Evolutionary conservation across 2,797 vertebrate species (phyloP).

Genomic region (Phrynocephalus forsythii): DNA sequence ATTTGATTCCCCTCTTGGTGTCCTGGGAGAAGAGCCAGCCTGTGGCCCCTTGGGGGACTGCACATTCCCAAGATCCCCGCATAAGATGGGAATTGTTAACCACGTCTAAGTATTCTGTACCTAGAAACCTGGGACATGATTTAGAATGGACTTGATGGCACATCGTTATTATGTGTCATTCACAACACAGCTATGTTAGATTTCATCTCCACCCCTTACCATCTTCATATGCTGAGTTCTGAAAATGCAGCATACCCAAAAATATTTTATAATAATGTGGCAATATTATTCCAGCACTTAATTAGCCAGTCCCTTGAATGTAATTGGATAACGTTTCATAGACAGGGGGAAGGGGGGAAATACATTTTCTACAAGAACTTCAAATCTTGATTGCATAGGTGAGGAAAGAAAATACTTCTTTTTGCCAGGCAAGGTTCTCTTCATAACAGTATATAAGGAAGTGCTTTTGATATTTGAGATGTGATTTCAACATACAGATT

Average conservation of each 20-base stretch:
- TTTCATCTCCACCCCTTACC: slow-evolving; percentile 24
- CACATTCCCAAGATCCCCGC: too few species aligned
- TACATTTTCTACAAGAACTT: neutral
- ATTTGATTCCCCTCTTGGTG: too few species aligned
- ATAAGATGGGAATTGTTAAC: too few species aligned
- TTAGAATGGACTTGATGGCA: too few species aligned
- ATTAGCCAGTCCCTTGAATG: neutral
- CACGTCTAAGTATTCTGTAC: too few species aligned
- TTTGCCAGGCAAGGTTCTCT: neutral
- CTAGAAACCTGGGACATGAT: too few species aligned
- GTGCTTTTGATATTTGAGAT: slow-evolving; percentile 42
- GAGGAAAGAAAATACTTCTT: slow-evolving; percentile 25
- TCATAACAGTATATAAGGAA: slow-evolving; percentile 14
- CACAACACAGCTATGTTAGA: neutral
- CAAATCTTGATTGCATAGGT: neutral
- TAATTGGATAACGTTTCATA: neutral
- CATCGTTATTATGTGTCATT: too few species aligned
- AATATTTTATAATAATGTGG: neutral
- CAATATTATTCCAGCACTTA: slow-evolving; percentile 6
- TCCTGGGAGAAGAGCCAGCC: too few species aligned
- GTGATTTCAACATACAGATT: slow-evolving; percentile 9
- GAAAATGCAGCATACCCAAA: slow-evolving; percentile 60
- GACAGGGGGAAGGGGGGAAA: neutral
- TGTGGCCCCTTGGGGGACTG: too few species aligned
- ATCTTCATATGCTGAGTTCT: slow-evolving; percentile 51